Base-by-base conservation (phyloP, 2,113 vertebrate species). In the Phyllostomus discolor region DNA sequence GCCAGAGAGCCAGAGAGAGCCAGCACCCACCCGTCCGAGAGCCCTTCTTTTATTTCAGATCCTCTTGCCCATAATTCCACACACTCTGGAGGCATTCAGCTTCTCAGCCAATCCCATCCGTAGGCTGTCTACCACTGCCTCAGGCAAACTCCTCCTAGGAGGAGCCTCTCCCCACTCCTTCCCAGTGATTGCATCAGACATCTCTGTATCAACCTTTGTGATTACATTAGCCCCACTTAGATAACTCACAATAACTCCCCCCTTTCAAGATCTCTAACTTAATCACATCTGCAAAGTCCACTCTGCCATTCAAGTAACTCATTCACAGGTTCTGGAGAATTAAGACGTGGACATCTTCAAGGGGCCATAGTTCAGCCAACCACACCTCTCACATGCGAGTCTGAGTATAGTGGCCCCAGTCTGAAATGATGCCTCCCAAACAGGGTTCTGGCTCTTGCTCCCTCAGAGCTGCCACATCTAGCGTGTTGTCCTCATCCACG, bases 331-430 rank as follows among this genome's bases (percentile, higher is more conserved):
- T 50, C 38, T 35, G 12, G 52, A 17, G 15, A 54, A 46, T 50
- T 59, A 20, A 31, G 41, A 52, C 7, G 0, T 26, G 28, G 26
- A 19, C 43, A 24, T 62, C 43, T n/a, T 72, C 22, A 11, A 17
- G 57, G 4, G 12, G 4, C 46, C 31, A 16, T 89, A 20, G 5
- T 41, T 43, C 28, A 41, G 46, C 54, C 7, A 7, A 26, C 28
- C 26, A 8, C 3, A 2, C 22, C 35, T 48, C n/a, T 38, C 67
- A 1, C 14, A 0, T 12, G 2, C 16, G 19, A 35, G 12, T 43
- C 59, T 28, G 48, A 50, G 64, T 5, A 7, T 64, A 26, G 66
- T 26, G 6, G 26, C 57, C 69, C 33, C 48, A 5, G 4, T n/a
- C 41, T 31, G 73, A 38, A 11, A 0, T 4, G 17, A 33, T 1